phyloP scores from a whole-genome alignment of 1,140 invertebrate species.

The Ephestia elutella region DNA sequence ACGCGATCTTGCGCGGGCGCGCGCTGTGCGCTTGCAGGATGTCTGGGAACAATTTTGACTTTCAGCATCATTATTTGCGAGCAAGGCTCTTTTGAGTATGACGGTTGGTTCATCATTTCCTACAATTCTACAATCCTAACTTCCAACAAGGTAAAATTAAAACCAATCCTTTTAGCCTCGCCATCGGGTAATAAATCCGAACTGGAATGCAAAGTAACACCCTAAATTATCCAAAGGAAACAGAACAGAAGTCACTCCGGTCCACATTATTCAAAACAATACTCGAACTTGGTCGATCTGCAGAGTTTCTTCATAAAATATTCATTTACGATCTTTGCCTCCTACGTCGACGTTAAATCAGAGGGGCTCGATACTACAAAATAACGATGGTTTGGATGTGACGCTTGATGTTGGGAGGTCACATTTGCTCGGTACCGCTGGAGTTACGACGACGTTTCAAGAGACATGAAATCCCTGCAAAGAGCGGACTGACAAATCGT shows the following conservation, averaged over 20 bases:
- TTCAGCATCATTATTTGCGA: too few species aligned
- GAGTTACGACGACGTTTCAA: too few species aligned
- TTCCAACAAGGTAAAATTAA: too few species aligned
- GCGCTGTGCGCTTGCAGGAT: constrained; percentile 68
- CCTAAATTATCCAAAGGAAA: neutral
- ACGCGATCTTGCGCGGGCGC: constrained; percentile 66
- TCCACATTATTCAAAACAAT: constrained; percentile 3
- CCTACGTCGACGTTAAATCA: neutral
- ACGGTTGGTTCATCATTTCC: too few species aligned
- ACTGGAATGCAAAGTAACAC: neutral
- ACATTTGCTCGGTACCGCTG: too few species aligned
- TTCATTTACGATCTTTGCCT: neutral
- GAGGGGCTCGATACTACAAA: neutral
- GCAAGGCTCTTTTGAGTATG: too few species aligned
- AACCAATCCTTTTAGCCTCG: neutral
- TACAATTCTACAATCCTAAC: too few species aligned
- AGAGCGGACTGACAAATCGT: too few species aligned
- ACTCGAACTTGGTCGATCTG: neutral
- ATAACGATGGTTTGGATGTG: neutral
- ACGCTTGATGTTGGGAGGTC: too few species aligned
- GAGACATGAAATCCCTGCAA: too few species aligned
- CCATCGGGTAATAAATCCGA: neutral
- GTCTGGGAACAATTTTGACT: constrained; percentile 39
- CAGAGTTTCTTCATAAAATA: constrained; percentile 3
- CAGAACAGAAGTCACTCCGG: neutral